Percentiles rank a stretch among this genome's conserved stretches.
These are phyloP conservation scores for Asobara japonica DNA, from an alignment of 1,140 invertebrate species.

Conservation along the genomic window DNA sequence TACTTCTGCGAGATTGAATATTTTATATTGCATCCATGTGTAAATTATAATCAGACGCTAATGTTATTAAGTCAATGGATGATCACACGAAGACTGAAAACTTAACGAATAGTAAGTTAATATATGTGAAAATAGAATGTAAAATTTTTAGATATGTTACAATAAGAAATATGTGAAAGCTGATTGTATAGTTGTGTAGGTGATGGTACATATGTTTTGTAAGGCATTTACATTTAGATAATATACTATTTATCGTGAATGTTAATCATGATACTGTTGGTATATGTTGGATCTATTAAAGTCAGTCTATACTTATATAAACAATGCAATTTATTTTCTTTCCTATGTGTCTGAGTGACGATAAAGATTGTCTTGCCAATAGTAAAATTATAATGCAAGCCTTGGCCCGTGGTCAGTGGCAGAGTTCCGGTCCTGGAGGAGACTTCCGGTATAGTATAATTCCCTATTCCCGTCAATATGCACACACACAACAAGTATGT, in stretches of 20 bases:
- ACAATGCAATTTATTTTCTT: not conserved
- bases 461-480: conserved; percentile 9
- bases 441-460: conserved; percentile 4
- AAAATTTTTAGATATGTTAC: not conserved
- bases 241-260: not conserved
- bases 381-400: not conserved
- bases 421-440: conserved; percentile 23
- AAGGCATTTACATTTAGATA: conserved; percentile 8
- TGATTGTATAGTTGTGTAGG: not conserved
- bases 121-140: not conserved
- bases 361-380: not conserved
- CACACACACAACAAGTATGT: not conserved
- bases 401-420: not conserved
- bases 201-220: conserved; percentile 2
- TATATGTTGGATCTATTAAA: not conserved
- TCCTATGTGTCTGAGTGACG: not conserved
- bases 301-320: not conserved
- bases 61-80: not conserved
- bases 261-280: not conserved
- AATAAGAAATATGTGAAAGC: not conserved
- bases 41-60: not conserved
- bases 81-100: not conserved
- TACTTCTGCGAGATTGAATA: not conserved
- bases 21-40: conserved; percentile 7
- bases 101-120: not conserved